Evolutionary conservation across 2,113 vertebrate genomes (phyloP), one percentile per base, ranked within the genome.

Genomic region (Eptesicus fuscus): DNA sequence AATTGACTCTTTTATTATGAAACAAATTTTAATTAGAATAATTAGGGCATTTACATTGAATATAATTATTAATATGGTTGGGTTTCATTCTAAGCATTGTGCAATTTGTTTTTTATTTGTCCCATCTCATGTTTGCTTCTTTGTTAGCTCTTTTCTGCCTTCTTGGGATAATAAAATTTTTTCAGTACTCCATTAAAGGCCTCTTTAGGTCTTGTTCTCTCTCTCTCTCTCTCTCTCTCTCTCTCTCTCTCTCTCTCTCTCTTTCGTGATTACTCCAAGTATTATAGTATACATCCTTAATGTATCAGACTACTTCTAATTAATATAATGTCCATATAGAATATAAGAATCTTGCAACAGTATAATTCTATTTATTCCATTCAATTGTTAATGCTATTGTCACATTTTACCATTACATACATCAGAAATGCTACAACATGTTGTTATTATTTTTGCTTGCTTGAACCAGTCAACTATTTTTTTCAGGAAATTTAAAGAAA

Each of bases 381-480:
- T 9, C 16, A 90, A 73, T 59, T 59, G 9, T 88, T 88, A 77
- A 37, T 28, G 35, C 18, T 83, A 25, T 69, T 79, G 20, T 76
- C 70, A 37, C 47, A 63, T n/a, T 90, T 74, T 73, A 83, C n/a
- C 49, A 61, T 65, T 84, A n/a, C 9, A 37, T 74, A 40, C 56
- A 44, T 63, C 93, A 91, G 51, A 73, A 85, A 93, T 70, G 23
- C 13, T 44, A 78, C 22, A 70, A 17, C 4, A 71, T 28, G 42
- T 82, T 86, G n/a, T 67, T 91, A 32, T 67, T 79, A 90, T 63
- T 88, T 84, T 95, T 93, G 9, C 40, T 90, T 74, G 30, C 47
- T 90, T 87, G n/a, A 67, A 61, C 13, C 28, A 83, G 53, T 78
- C 56, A 30, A 59, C 32, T 87, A 35, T 44, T 7, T 83, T 80